Conservation (phyloP, 30 jellyfish, hydroid and myxozoan genomes). For the Turritopsis dohrnii region DNA sequence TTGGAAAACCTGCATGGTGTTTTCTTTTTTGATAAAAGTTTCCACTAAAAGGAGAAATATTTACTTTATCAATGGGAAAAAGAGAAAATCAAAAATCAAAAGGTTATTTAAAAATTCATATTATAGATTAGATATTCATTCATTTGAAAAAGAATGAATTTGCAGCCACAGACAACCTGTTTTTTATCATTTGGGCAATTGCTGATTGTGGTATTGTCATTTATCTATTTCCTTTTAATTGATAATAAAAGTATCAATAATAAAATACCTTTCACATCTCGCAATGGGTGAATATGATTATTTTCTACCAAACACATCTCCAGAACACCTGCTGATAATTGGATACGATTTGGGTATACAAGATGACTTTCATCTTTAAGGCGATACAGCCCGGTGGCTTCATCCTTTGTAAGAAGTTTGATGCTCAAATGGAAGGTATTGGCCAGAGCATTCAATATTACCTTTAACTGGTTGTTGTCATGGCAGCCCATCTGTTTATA, state of each 20-base stretch:
- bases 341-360: not conserved
- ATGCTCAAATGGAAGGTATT: not conserved
- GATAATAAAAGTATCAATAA: not conserved
- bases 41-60: not conserved
- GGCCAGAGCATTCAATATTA: not conserved
- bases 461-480: not conserved
- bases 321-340: not conserved
- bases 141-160: no score
- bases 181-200: not conserved
- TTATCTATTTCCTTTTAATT: not conserved
- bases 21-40: not conserved
- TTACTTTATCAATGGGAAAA: not conserved
- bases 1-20: not conserved
- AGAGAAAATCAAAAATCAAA: no score
- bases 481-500: not conserved
- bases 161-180: no score
- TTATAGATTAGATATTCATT: no score
- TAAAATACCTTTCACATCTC: not conserved
- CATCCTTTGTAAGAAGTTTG: not conserved
- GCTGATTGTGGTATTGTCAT: not conserved
- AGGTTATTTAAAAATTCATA: no score
- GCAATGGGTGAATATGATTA: not conserved
- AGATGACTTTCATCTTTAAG: not conserved
- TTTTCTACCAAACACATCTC: not conserved
- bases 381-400: not conserved